These are phyloP conservation scores for Chaenocephalus aceratus DNA, from an alignment of 2,113 vertebrate genomes.

Conservation along the genomic window DNA sequence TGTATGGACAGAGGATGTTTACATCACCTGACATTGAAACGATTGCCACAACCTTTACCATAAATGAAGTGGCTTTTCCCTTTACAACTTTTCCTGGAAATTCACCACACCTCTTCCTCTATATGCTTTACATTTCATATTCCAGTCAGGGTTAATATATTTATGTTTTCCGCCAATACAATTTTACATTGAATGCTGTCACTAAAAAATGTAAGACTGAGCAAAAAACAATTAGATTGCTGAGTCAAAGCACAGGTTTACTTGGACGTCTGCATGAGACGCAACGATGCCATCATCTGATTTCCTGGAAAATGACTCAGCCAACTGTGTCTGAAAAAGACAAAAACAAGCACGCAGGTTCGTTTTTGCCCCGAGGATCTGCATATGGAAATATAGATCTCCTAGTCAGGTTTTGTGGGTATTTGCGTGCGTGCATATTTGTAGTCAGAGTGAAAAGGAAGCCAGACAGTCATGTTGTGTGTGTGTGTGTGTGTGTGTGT, in stretches of 20 bases:
- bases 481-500: constrained; percentile 1
- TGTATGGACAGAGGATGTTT: constrained; percentile 63
- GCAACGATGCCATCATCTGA: constrained; percentile 55
- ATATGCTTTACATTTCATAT: constrained; percentile 46
- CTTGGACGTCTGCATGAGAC: constrained; percentile 50
- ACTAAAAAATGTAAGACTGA: constrained; percentile 44
- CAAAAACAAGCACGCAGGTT: constrained; percentile 65
- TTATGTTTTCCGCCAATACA: constrained; percentile 2
- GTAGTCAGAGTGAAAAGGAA: constrained; percentile 41
- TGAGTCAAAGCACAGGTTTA: constrained; percentile 10
- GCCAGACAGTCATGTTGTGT: not conserved
- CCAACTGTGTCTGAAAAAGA: constrained; percentile 68
- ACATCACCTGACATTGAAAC: constrained; percentile 74
- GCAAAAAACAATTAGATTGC: constrained; percentile 24
- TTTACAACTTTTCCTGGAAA: constrained; percentile 44
- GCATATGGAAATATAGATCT: constrained; percentile 67
- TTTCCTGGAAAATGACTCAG: constrained; percentile 67
- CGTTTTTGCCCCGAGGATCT: constrained; percentile 45
- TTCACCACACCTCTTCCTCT: constrained; percentile 4
- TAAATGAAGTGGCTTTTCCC: constrained; percentile 53
- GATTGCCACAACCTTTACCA: constrained; percentile 63
- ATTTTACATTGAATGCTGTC: constrained; percentile 19
- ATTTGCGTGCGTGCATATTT: constrained; percentile 33
- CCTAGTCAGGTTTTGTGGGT: constrained; percentile 24
- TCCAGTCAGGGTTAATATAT: constrained; percentile 21